Base-by-base conservation (phyloP, 2,113 vertebrate genomes). In the Ailuropoda melanoleuca region DNA sequence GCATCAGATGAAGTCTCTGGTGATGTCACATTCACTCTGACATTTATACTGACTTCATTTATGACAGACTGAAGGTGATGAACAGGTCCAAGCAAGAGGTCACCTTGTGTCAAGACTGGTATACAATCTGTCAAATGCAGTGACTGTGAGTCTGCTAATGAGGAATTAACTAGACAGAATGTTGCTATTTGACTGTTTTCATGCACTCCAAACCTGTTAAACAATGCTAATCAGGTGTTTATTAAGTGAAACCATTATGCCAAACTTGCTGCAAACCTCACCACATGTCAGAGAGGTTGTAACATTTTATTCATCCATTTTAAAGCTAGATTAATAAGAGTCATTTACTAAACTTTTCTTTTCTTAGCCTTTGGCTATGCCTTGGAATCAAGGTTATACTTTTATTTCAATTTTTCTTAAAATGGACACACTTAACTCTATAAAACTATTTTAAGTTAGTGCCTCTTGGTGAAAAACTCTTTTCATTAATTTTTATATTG, bases 171-270 rank as follows among this genome's bases (percentile, higher is more conserved):
- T 98, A 98, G 98, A 98, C 97, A 98, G 97, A 98, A 98, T 98
- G 97, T 98, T 98, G 92, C 95, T 97, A 97, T 98, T 99, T 98
- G 97, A 98, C 97, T 98, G 97, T 99, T 99, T 99, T 97, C 97
- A 96, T 98, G 96, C 93, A 96, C 98, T 98, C 98, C 85, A 98
- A 98, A 98, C 97, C 98, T 97, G 98, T 98, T 99, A 98, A 98
- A 99, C 98, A 99, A 99, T 99, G 98, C 99, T 99, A 99, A 99
- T 99, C 98, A 98, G 98, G 98, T 99, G 98, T 99, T 99, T 99
- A 99, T 99, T 99, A 99, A 99, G 98, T 98, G 98, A 99, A 99
- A 98, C 97, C 92, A 98, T 99, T 98, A 98, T 98, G 98, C 98
- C 98, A 98, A 98, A 98, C 98, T 98, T 98, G 93, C 97, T 98